Percentiles rank a stretch among this genome's conserved stretches.
These are phyloP conservation scores for Drosophila bunnanda DNA, from an alignment of 2,888 invertebrate genomes.

Conservation along the genomic window DNA sequence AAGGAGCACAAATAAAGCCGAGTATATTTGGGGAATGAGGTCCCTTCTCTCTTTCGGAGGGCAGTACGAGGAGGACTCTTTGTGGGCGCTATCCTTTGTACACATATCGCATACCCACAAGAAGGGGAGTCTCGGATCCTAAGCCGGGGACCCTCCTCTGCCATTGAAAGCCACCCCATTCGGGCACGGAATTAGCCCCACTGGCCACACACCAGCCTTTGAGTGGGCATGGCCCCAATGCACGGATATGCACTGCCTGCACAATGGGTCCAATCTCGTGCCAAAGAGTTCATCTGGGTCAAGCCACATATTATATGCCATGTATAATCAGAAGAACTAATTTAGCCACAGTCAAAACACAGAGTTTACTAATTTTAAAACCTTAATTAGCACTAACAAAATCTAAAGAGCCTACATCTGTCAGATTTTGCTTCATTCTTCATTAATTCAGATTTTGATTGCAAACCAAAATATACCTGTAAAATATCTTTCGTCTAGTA, in stretches of 20 bases:
- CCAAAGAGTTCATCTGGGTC: slow-evolving; percentile 10
- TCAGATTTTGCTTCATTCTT: too few species aligned
- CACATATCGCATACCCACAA: slow-evolving; percentile 60
- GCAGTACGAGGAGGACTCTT: slow-evolving; percentile 2
- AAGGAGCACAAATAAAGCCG: slow-evolving; percentile 5
- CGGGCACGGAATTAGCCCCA: slow-evolving; percentile 69
- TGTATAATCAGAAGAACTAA: not conserved
- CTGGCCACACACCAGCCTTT: slow-evolving; percentile 67
- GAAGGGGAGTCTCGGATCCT: slow-evolving; percentile 9
- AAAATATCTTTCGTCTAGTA: too few species aligned
- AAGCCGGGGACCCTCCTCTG: slow-evolving; percentile 11
- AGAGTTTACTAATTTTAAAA: not conserved
- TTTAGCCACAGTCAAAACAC: not conserved
- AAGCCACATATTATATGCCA: not conserved
- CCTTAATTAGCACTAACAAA: slow-evolving; percentile 12
- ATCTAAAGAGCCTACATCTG: not conserved
- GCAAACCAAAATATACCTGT: too few species aligned
- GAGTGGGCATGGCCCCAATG: slow-evolving; percentile 67
- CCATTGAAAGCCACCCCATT: slow-evolving; percentile 64
- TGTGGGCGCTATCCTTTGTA: slow-evolving; percentile 61
- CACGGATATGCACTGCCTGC: slow-evolving; percentile 51
- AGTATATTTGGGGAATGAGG: slow-evolving; percentile 16
- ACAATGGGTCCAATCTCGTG: slow-evolving; percentile 42
- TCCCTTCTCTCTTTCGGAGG: not conserved
- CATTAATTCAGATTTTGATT: too few species aligned